A percentile compares a stretch with the other conserved stretches of the same genome.
phyloP scores from a whole-genome alignment of 2,888 invertebrate species.

The Autographa gamma region DNA sequence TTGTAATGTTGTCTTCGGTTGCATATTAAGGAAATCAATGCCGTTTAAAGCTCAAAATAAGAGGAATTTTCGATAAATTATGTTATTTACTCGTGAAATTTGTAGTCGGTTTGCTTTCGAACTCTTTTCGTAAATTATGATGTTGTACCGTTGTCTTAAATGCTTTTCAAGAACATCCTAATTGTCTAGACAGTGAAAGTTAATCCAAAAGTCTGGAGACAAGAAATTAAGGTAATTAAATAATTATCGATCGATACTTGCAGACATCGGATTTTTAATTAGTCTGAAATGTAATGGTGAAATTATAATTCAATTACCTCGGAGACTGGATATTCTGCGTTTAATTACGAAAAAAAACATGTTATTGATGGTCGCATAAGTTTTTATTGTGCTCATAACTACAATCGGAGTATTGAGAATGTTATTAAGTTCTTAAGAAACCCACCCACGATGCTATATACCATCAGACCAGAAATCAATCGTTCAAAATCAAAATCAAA shows the following conservation, averaged over 20 bases:
- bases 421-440: not conserved
- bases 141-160: slow-evolving; percentile 20
- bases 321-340: not conserved
- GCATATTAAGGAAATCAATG: slow-evolving; percentile 55
- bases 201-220: not conserved
- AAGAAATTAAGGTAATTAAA: not conserved
- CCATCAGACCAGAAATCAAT: slow-evolving; percentile 37
- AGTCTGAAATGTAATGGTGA: not conserved
- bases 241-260: not conserved
- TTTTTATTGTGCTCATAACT: not conserved
- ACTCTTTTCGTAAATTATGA: slow-evolving; percentile 30
- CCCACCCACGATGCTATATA: not conserved
- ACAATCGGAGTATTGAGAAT: not conserved
- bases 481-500: too few relatives aligned
- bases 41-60: slow-evolving; percentile 33
- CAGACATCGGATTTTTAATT: not conserved
- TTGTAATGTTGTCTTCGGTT: slow-evolving; percentile 34
- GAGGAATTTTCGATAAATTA: slow-evolving; percentile 51
- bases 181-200: slow-evolving; percentile 24
- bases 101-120: slow-evolving; percentile 24
- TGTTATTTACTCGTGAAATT: slow-evolving; percentile 52
- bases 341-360: not conserved
- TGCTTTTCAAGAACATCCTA: slow-evolving; percentile 23
- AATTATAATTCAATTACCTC: not conserved
- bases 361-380: not conserved